These are phyloP conservation scores for Aphaenogaster floridana DNA, from an alignment of 1,140 invertebrate species.

Conservation along the genomic window DNA sequence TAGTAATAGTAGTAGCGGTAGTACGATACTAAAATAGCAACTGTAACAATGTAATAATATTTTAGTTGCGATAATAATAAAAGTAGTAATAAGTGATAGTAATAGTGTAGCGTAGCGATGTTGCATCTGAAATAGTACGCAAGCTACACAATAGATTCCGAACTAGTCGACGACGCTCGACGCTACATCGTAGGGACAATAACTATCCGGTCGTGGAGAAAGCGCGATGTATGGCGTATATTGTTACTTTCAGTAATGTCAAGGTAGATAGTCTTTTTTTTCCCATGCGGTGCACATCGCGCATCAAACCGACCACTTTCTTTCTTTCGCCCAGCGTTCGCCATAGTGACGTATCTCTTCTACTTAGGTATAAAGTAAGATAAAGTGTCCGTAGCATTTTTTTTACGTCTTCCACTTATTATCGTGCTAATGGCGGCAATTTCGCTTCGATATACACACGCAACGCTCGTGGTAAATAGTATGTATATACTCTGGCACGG, in stretches of 20 bases:
- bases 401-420: background rate
- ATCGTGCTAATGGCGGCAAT: background rate
- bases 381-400: background rate
- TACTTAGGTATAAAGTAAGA: background rate
- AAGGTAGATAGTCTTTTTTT: background rate
- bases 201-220: background rate
- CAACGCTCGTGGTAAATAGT: constrained; percentile 15
- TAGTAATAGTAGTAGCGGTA: constrained; percentile 18
- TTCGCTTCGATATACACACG: background rate
- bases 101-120: constrained; percentile 22
- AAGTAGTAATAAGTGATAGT: constrained; percentile 37
- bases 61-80: constrained; percentile 35
- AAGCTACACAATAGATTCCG: constrained; percentile 40
- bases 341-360: background rate
- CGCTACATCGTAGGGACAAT: background rate
- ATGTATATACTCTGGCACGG: background rate
- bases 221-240: background rate
- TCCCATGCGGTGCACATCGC: background rate
- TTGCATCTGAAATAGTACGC: constrained; percentile 60
- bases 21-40: constrained; percentile 57
- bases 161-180: constrained; percentile 8
- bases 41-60: constrained; percentile 39
- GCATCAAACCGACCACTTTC: background rate
- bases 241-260: constrained; percentile 52
- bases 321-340: background rate